These are phyloP conservation scores for Caerostris extrusa DNA, from an alignment of 1,140 invertebrate species.

Conservation along the genomic window DNA sequence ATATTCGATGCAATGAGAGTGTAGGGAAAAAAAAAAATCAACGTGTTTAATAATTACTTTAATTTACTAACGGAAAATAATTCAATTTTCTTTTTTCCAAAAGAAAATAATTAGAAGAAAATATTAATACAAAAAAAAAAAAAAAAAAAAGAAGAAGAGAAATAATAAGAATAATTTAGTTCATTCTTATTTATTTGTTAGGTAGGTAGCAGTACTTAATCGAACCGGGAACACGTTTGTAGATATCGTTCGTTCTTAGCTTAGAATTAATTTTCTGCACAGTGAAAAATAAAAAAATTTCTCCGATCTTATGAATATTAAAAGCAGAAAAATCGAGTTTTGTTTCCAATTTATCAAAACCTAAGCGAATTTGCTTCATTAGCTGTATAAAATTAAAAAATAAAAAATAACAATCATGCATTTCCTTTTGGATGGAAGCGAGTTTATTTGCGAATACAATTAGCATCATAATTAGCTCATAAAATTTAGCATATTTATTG, in stretches of 20 bases:
- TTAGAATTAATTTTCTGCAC: background rate
- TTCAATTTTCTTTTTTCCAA: background rate
- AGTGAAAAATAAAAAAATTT: background rate
- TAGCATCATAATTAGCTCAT: background rate
- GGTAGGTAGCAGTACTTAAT: background rate
- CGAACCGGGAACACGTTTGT: background rate
- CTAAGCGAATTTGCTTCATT: background rate
- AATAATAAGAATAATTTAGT: no score
- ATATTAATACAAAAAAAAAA: background rate
- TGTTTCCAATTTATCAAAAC: background rate
- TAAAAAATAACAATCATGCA: background rate
- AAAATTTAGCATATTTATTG: background rate
- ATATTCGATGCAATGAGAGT: background rate
- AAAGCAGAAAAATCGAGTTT: background rate
- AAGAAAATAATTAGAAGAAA: background rate
- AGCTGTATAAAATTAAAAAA: conserved; percentile 1
- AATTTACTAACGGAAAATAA: conserved; percentile 9
- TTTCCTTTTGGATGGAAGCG: background rate
- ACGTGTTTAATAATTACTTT: conserved; percentile 13
- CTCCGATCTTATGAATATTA: conserved; percentile 8
- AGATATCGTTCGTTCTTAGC: background rate
- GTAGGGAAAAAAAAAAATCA: background rate
- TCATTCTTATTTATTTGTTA: background rate
- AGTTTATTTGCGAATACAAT: background rate
- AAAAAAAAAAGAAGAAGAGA: no score